Conservation (phyloP, 2,113 vertebrate species). For the Oreocharis arfaki region DNA sequence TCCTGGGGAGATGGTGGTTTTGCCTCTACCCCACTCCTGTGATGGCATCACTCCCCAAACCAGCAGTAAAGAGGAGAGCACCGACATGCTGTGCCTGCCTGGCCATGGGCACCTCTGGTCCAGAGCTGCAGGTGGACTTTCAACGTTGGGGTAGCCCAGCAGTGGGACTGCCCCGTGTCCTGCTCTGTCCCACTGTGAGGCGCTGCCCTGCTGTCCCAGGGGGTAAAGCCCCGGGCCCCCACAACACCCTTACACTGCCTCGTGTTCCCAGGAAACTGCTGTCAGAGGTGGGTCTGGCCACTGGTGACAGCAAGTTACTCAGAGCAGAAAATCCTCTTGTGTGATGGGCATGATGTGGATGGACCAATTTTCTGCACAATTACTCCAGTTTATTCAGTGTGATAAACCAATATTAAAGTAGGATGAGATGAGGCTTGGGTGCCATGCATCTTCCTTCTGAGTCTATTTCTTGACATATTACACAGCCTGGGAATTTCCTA, state of each 20-base stretch:
- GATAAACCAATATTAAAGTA: neutral
- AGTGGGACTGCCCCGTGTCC: neutral
- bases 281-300: neutral
- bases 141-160: neutral
- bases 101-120: rapidly evolving
- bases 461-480: neutral
- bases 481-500: neutral
- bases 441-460: neutral
- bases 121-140: neutral
- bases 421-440: neutral
- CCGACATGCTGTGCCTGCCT: neutral
- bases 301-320: neutral
- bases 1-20: neutral
- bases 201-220: neutral
- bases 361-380: conserved; percentile 40
- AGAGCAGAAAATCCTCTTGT: neutral
- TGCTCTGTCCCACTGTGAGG: neutral
- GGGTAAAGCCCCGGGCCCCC: rapidly evolving
- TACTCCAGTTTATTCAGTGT: conserved; percentile 22
- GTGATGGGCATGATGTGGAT: neutral
- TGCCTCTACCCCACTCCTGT: neutral
- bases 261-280: neutral
- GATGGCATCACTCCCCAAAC: neutral
- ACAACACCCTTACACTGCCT: neutral
- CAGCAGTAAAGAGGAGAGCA: neutral